These are phyloP conservation scores for Trichomycterus rosablanca DNA, from an alignment of 2,113 vertebrate species.

Conservation along the genomic window DNA sequence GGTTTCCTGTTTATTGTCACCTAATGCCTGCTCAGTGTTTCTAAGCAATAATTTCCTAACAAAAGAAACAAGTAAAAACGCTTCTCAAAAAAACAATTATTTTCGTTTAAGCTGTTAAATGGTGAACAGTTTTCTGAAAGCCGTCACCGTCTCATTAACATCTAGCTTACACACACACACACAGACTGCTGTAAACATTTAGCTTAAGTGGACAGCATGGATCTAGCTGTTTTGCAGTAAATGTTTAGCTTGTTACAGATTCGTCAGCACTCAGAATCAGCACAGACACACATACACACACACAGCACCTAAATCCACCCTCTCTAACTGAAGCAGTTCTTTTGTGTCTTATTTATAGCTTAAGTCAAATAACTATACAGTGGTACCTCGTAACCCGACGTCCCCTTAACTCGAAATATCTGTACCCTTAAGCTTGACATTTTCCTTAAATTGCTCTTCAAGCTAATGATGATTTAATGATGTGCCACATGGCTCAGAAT, in stretches of 20 bases:
- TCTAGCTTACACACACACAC: neutral
- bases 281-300: constrained; percentile 1
- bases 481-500: constrained; percentile 29
- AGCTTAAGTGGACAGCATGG: constrained; percentile 19
- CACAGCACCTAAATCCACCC: constrained; percentile 1
- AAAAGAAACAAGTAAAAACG: constrained; percentile 18
- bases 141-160: constrained; percentile 16
- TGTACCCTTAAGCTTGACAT: too few relatives aligned
- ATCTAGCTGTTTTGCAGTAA: constrained; percentile 24
- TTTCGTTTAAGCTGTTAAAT: constrained; percentile 26
- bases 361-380: too few relatives aligned
- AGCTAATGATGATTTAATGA: too few relatives aligned
- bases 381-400: too few relatives aligned
- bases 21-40: constrained; percentile 1
- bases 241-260: constrained; percentile 17
- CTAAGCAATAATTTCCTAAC: constrained; percentile 28
- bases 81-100: constrained; percentile 17
- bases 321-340: constrained; percentile 14
- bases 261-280: constrained; percentile 18
- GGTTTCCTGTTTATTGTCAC: constrained; percentile 26
- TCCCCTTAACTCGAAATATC: too few relatives aligned
- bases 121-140: constrained; percentile 15
- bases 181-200: neutral
- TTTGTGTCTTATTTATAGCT: too few relatives aligned
- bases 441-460: too few relatives aligned